Evolutionary conservation across 2,888 invertebrate genomes (phyloP).

Genomic region (Drosophila imparisetae): DNA sequence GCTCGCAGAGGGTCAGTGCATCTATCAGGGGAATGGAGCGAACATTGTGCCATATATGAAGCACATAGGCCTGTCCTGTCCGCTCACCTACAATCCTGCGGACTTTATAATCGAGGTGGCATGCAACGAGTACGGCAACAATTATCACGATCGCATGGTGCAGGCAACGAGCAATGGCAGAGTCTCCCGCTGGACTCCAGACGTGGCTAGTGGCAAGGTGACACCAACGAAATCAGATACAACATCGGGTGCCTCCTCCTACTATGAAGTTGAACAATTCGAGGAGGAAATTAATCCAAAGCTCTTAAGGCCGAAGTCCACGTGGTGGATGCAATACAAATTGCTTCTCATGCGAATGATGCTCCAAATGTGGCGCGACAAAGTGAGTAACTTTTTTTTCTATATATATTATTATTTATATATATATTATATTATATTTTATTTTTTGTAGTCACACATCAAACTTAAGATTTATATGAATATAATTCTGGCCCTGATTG

Average conservation of each 20-base stretch:
- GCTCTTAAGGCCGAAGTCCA: conserved; percentile 86
- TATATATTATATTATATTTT: background rate
- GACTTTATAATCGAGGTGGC: conserved; percentile 96
- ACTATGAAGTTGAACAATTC: conserved; percentile 78
- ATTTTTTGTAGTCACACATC: conserved; percentile 87
- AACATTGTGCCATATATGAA: conserved; percentile 93
- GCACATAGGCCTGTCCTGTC: conserved; percentile 92
- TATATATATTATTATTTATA: too few species aligned
- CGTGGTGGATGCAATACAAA: conserved; percentile 88
- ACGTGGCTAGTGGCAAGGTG: conserved; percentile 44
- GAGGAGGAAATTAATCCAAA: conserved; percentile 85
- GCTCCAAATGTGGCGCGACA: conserved; percentile 90
- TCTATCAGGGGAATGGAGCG: conserved; percentile 92
- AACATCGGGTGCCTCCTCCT: conserved; percentile 80
- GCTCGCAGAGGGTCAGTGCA: conserved; percentile 94
- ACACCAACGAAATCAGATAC: conserved; percentile 79
- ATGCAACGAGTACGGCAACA: conserved; percentile 90
- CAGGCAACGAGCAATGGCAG: conserved; percentile 89
- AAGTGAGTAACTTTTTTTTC: conserved; percentile 84
- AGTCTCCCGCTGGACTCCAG: conserved; percentile 85
- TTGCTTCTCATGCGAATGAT: conserved; percentile 89
- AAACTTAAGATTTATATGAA: conserved; percentile 89
- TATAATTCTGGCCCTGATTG: conserved; percentile 88
- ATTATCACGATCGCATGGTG: conserved; percentile 89
- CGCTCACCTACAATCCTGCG: conserved; percentile 97